Conservation (phyloP, 2,113 vertebrate species). For the Ifrita kowaldi region DNA sequence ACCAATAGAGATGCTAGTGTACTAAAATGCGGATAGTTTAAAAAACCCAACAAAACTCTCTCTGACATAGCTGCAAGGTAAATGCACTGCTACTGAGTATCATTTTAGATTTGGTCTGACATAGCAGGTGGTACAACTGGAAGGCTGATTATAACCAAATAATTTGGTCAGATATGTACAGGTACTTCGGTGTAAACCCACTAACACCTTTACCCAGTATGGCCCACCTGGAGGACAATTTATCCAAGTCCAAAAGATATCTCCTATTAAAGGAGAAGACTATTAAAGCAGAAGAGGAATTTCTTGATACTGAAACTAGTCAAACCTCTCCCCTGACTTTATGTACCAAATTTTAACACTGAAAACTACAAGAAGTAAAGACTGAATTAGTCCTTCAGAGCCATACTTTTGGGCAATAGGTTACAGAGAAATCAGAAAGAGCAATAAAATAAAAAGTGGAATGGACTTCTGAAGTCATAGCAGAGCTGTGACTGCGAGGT, state of each 20-base stretch:
- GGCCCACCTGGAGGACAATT: neutral
- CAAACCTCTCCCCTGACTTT: neutral
- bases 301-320: neutral
- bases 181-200: fast-evolving
- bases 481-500: neutral
- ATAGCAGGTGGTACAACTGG: neutral
- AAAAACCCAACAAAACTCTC: neutral
- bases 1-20: neutral
- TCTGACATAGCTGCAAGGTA: neutral
- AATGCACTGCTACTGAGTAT: neutral
- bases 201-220: neutral
- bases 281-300: neutral
- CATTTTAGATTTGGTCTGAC: neutral
- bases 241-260: neutral
- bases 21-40: neutral
- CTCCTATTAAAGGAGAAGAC: too few species aligned
- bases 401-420: neutral
- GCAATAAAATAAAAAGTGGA: neutral
- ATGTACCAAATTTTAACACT: neutral
- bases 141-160: neutral
- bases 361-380: neutral
- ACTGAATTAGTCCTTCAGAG: neutral
- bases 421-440: neutral
- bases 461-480: neutral
- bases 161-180: neutral